Base-by-base conservation (phyloP, 2,113 vertebrate species). In the Nycticorax nycticorax region DNA sequence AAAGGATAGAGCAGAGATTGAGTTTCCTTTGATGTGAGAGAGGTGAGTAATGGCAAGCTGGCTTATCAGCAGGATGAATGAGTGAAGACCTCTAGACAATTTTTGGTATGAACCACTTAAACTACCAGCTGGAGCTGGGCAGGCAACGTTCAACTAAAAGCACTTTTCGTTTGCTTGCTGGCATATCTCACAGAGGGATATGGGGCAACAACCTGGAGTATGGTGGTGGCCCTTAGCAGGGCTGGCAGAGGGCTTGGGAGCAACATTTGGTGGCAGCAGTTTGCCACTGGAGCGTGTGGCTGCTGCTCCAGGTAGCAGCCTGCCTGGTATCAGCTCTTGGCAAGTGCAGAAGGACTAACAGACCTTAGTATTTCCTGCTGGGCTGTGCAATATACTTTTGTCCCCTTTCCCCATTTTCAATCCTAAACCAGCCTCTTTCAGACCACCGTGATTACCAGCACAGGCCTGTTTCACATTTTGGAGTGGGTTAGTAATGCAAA, bases 371-470 rank as follows among this genome's bases (percentile, higher is more conserved):
- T 39, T 83, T 94, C 33, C 27, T 63, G 0, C 4, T 24, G 64
- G 32, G 41, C 55, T 39, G 10, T 24, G 24, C 16, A 60, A 6
- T 18, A 12, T n/a, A 3, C 4, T 80, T 41, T 53, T 81, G 22
- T 21, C 1, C 43, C 14, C 8, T 67, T 84, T n/a, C 24, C 8
- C 13, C 1, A 1, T 77, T 67, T 77, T 55, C 30, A 52, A 1
- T 57, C 24, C 30, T 57, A 35, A 57, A 95, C 60, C 26, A 37
- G 8, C 13, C 27, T 43, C 41, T 84, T 92, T 47, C 19, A 59
- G 26, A 28, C 6, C 21, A 35, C 27, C 3, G 3, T 1, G 3
- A 24, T 71, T 53, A 43, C 15, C 1, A 8, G 32, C n/a, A 59
- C 35, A 62, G 57, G 8, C 19, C 27, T 60, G 16, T 73, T 87